Evolutionary conservation across 2,888 invertebrate species (phyloP).

Genomic region (Cantharis rustica): DNA sequence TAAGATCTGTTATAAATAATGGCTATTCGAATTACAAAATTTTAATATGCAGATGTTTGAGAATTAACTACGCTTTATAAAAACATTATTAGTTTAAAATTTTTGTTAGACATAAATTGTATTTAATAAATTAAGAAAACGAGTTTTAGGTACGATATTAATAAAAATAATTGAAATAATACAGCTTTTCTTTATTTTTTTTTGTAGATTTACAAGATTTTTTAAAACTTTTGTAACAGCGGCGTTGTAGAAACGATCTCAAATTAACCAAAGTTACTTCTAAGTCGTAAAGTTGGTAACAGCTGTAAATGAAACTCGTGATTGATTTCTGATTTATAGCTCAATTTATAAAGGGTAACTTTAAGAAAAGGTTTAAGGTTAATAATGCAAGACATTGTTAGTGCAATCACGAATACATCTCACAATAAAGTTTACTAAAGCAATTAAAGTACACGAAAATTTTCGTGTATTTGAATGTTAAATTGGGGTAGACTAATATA

Average conservation of each 20-base stretch:
- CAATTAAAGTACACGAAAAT: neutral
- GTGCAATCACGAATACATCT: slow-evolving; percentile 23
- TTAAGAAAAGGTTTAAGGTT: slow-evolving; percentile 20
- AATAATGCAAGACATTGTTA: slow-evolving; percentile 25
- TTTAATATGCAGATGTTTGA: too few relatives aligned
- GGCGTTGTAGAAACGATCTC: slow-evolving; percentile 27
- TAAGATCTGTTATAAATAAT: neutral
- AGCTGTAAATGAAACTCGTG: slow-evolving; percentile 36
- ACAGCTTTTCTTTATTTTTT: neutral
- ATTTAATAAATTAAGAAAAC: too few relatives aligned
- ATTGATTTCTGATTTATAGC: slow-evolving; percentile 40
- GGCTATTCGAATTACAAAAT: too few relatives aligned
- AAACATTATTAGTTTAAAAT: neutral
- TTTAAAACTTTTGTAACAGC: slow-evolving; percentile 16
- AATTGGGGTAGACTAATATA: neutral
- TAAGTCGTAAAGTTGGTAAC: slow-evolving; percentile 33
- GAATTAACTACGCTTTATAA: neutral
- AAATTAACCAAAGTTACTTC: slow-evolving; percentile 29
- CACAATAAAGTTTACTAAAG: neutral
- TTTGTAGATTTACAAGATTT: neutral
- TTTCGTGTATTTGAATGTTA: neutral
- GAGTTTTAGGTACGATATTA: too few relatives aligned
- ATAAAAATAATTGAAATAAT: neutral
- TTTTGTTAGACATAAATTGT: too few relatives aligned
- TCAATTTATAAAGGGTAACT: slow-evolving; percentile 32